A percentile compares a stretch with the other conserved stretches of the same genome.
These are phyloP conservation scores for Myotis lucifugus DNA, from an alignment of 2,113 vertebrate genomes.

Conservation along the genomic window DNA sequence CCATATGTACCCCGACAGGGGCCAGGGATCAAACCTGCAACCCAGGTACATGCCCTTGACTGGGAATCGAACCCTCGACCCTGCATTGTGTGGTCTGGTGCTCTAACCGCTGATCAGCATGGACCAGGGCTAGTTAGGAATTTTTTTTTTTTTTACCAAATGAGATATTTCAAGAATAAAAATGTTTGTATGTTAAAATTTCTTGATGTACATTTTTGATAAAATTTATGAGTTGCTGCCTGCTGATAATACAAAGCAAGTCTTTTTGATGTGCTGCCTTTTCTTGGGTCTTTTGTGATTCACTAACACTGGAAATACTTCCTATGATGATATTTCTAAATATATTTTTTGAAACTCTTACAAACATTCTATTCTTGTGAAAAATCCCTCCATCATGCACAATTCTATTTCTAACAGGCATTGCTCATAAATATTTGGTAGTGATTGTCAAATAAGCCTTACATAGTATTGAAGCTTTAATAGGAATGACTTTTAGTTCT, in stretches of 20 bases:
- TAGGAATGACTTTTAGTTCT: conserved; percentile 52
- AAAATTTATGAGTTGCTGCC: neutral
- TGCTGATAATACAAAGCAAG: neutral
- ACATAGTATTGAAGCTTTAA: conserved; percentile 6
- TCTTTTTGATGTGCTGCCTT: neutral
- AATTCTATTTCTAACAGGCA: neutral
- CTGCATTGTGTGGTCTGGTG: too few relatives aligned
- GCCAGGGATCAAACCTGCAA: too few relatives aligned
- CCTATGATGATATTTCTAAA: neutral
- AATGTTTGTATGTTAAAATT: conserved; percentile 5
- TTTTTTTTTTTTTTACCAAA: conserved; percentile 6
- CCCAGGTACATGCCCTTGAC: too few relatives aligned
- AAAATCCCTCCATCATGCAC: neutral
- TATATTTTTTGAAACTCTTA: neutral
- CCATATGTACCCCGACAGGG: too few relatives aligned
- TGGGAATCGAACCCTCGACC: too few relatives aligned
- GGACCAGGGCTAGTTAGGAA: too few relatives aligned
- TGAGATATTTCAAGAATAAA: neutral
- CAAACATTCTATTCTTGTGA: neutral
- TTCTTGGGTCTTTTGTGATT: neutral
- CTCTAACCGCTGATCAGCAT: too few relatives aligned
- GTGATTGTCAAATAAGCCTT: conserved; percentile 51
- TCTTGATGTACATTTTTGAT: neutral
- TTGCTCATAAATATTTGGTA: conserved; percentile 52
- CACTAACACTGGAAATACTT: neutral